A percentile compares a stretch with the other conserved stretches of the same genome.
Evolutionary conservation across 2,113 vertebrate genomes (phyloP).

Genomic region (Haemorhous mexicanus): DNA sequence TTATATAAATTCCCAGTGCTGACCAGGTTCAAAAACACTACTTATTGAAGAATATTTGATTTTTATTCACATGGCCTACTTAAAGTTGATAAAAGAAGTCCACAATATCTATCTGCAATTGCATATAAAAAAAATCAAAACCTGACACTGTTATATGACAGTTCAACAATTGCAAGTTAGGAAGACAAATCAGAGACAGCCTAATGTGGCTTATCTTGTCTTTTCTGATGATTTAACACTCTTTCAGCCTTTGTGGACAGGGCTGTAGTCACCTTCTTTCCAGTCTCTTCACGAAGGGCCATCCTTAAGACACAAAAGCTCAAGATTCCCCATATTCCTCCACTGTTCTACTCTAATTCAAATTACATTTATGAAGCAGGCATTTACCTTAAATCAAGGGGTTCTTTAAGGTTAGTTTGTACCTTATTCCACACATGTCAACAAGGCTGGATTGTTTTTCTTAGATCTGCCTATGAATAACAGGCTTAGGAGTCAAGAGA

Average conservation of each 20-base stretch:
- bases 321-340: neutral
- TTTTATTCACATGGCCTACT: constrained; percentile 50
- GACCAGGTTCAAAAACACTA: neutral
- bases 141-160: neutral
- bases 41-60: constrained; percentile 20
- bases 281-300: neutral
- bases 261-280: neutral
- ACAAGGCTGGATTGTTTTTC: neutral
- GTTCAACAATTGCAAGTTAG: constrained; percentile 18
- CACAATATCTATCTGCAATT: neutral
- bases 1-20: constrained; percentile 4
- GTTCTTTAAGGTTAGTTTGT: neutral
- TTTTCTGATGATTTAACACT: neutral
- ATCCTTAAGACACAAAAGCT: neutral
- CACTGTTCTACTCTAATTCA: neutral
- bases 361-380: neutral
- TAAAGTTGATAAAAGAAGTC: constrained; percentile 10
- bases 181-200: constrained; percentile 23
- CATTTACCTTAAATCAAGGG: neutral
- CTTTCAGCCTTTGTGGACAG: neutral
- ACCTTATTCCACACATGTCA: neutral
- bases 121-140: neutral
- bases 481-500: neutral
- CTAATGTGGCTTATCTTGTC: neutral
- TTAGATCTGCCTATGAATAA: neutral